These are phyloP conservation scores for Nudaria mundana DNA, from an alignment of 2,888 invertebrate species.

Conservation along the genomic window DNA sequence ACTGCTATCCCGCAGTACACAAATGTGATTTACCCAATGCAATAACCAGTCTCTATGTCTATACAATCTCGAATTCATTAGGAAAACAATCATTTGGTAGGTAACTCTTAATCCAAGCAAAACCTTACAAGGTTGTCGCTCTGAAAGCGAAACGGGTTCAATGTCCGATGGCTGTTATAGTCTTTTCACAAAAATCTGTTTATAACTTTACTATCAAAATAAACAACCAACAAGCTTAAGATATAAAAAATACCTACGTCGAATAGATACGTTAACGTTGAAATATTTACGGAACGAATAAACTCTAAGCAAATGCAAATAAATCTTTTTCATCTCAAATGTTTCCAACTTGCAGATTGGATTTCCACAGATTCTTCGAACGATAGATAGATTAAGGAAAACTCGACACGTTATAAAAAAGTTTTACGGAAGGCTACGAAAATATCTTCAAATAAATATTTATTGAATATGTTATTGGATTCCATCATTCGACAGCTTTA, in stretches of 20 bases:
- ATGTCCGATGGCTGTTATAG: conserved; percentile 53
- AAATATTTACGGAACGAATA: conserved; percentile 5
- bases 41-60: too few species aligned
- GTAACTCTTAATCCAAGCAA: too few species aligned
- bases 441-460: not conserved
- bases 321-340: conserved; percentile 1
- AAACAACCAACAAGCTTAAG: conserved; percentile 20
- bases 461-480: not conserved
- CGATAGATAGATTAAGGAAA: conserved; percentile 1
- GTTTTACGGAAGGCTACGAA: not conserved
- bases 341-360: not conserved
- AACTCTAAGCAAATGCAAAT: conserved; percentile 7
- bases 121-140: conserved; percentile 61
- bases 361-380: conserved; percentile 1
- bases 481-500: too few species aligned
- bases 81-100: not conserved
- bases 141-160: conserved; percentile 74
- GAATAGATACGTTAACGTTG: not conserved
- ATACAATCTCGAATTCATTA: too few species aligned
- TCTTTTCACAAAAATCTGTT: conserved; percentile 29
- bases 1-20: too few species aligned
- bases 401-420: not conserved
- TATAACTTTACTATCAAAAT: conserved; percentile 21
- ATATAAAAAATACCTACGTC: conserved; percentile 15
- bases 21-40: too few species aligned